Evolutionary conservation across 1,140 invertebrate genomes (phyloP), one percentile per base, ranked within the genome.

Genomic region (Centruroides sculpturatus): DNA sequence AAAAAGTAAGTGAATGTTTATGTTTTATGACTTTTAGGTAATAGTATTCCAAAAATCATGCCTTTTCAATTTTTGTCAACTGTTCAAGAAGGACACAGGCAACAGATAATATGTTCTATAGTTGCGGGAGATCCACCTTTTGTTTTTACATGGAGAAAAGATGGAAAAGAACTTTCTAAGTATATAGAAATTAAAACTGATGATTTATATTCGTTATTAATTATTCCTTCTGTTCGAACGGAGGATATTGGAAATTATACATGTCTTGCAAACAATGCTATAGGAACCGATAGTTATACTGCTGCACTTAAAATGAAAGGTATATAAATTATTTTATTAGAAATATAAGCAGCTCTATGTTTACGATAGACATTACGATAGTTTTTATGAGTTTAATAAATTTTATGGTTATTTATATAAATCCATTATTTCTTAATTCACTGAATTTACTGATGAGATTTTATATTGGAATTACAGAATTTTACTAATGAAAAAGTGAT

Each of bases 221-320:
- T 41, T 8, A 41, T 41, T 41, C 41, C 51, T 7, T 53, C 51
- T 6, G 11, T 62, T 6, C 48, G 46, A n/a, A 23, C 36, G 9
- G 8, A 41, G 7, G 23, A 71, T 55, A 59, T 66, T 10, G 70
- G 70, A 7, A 64, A 67, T 54, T 71, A 71, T 59, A 71, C 70
- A 1, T 71, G 70, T 57, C 53, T 59, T 35, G 70, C 67, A 12
- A 62, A 46, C 36, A 71, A 70, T 56, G 49, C 55, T 10, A 62
- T 62, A 7, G 70, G 68, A n/a, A 56, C 62, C 6, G 64, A 64
- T 47, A 63, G 56, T 49, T 59, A 68, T 55, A 64, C 68, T 3
- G 69, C 68, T 8, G 57, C 52, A 5, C 57, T 71, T 35, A 12
- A 41, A 10, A 55, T 64, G 6, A 60, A 66, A 61, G 65, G 65